A percentile compares a stretch with the other conserved stretches of the same genome.
phyloP scores from a whole-genome alignment of 2,888 invertebrate species.

The Tolmerus cingulatus region DNA sequence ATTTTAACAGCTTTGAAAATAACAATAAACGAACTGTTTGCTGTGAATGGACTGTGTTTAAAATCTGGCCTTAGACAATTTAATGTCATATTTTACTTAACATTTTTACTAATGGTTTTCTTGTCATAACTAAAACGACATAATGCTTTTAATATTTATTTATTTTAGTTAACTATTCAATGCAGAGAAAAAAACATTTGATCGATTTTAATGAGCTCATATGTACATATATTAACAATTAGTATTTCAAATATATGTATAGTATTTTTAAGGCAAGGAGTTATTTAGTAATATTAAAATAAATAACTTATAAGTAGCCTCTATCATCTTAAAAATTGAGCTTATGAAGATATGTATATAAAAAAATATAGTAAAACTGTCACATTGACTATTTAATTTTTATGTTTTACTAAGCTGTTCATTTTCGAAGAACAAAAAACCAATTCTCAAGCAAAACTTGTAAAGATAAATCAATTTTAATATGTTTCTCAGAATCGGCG shows the following conservation, averaged over 20 bases:
- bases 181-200: not conserved
- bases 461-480: too few relatives aligned
- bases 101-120: not conserved
- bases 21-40: not conserved
- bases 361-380: not conserved
- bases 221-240: not conserved
- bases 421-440: too few relatives aligned
- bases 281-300: not conserved
- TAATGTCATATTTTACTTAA: constrained; percentile 39
- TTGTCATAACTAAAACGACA: constrained; percentile 9
- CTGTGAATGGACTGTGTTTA: constrained; percentile 15
- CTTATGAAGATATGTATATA: not conserved
- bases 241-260: not conserved
- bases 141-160: not conserved
- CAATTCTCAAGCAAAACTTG: too few relatives aligned
- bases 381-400: too few relatives aligned
- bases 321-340: not conserved
- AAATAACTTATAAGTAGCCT: not conserved
- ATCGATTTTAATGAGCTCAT: not conserved
- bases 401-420: too few relatives aligned
- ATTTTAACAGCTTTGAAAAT: constrained; percentile 3
- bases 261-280: not conserved
- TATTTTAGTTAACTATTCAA: not conserved
- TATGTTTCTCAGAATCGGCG: too few relatives aligned
- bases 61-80: constrained; percentile 61